These are phyloP conservation scores for Laterallus jamaicensis DNA, from an alignment of 2,113 vertebrate genomes.

Conservation along the genomic window DNA sequence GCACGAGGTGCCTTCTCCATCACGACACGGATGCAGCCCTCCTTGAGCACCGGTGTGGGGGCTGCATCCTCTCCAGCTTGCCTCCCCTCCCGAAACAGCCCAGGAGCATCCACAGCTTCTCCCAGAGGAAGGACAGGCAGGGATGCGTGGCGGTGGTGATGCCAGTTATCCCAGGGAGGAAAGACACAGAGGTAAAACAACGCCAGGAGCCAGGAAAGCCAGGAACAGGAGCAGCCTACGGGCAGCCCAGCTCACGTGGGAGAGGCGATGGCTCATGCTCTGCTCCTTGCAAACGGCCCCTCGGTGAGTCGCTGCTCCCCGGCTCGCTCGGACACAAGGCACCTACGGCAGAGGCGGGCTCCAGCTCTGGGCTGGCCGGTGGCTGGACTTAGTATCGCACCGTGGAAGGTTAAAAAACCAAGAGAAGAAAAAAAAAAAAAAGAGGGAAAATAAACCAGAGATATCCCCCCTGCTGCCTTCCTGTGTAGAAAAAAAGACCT, in stretches of 20 bases:
- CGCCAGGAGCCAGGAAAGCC: not conserved
- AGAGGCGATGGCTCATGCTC: not conserved
- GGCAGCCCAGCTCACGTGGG: no score
- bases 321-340: conserved; percentile 70
- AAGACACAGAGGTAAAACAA: not conserved
- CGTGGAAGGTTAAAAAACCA: not conserved
- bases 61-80: not conserved
- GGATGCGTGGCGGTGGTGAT: fast-evolving
- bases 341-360: conserved; percentile 77
- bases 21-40: not conserved
- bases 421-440: no score
- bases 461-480: not conserved
- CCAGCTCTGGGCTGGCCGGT: conserved; percentile 60
- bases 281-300: not conserved
- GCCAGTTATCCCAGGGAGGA: not conserved
- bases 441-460: not conserved
- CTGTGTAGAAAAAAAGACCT: conserved; percentile 32
- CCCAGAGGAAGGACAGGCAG: not conserved
- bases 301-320: not conserved
- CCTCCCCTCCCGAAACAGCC: not conserved
- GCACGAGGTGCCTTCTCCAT: not conserved
- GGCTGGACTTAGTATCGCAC: conserved; percentile 7
- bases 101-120: not conserved
- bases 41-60: not conserved
- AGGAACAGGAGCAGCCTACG: not conserved